phyloP scores from a whole-genome alignment of 2,888 invertebrate genomes.

The Agonopterix heracliana region DNA sequence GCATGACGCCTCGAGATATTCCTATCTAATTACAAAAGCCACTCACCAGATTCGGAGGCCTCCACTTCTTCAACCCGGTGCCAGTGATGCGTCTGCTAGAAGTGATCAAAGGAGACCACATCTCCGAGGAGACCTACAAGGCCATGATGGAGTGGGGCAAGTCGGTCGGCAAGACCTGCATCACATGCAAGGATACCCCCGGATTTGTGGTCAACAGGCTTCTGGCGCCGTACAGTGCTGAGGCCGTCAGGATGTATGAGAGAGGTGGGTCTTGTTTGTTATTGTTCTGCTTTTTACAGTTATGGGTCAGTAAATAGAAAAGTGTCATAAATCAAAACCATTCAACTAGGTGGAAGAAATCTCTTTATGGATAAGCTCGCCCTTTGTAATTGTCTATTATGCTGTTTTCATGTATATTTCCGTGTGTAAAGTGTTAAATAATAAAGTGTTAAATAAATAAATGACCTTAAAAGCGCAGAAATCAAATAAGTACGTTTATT shows the following conservation, averaged over 20 bases:
- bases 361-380: no score
- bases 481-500: no score
- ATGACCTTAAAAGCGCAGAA: no score
- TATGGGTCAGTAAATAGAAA: background rate
- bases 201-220: slow-evolving; percentile 94
- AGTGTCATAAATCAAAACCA: background rate
- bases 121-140: slow-evolving; percentile 84
- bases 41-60: slow-evolving; percentile 81
- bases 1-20: no score
- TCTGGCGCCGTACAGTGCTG: slow-evolving; percentile 88
- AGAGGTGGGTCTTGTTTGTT: slow-evolving; percentile 74
- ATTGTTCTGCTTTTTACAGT: background rate
- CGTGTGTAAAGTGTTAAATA: no score
- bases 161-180: slow-evolving; percentile 87
- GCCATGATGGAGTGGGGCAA: slow-evolving; percentile 88
- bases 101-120: slow-evolving; percentile 84
- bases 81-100: slow-evolving; percentile 93
- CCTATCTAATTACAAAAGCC: no score
- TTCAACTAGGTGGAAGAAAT: background rate
- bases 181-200: slow-evolving; percentile 93
- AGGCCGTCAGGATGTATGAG: slow-evolving; percentile 87
- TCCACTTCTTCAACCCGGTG: slow-evolving; percentile 95
- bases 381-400: no score
- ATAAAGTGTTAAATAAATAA: no score
- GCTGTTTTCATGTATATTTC: no score